Evolutionary conservation across 1,140 invertebrate species (phyloP), one percentile per base, ranked within the genome.

Genomic region (Drosophila neocordata): DNA sequence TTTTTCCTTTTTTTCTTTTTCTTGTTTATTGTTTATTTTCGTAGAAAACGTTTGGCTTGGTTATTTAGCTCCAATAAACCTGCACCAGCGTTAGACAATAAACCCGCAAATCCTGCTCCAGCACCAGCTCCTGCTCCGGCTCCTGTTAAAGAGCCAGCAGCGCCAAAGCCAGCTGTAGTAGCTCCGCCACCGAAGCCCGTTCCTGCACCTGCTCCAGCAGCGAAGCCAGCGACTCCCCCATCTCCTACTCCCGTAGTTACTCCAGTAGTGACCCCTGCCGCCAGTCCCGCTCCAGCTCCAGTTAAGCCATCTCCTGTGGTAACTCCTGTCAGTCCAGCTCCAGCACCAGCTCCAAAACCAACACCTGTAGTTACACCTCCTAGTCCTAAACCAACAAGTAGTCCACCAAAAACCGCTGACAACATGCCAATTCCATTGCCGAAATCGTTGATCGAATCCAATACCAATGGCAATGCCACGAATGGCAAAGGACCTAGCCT

Each of bases 41-140:
- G 56, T 91, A 91, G 90, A 63, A 91, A 91, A 80, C 89, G 84
- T 67, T 89, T 91, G 73, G 80, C 76, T 68, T 91, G 90, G 90
- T 72, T 91, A 69, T 91, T 91, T 69, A 74, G 67, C 68, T 67
- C 71, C 38, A 89, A 91, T 58, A 88, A 84, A 65, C 81, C 81
- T 18, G 72, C 78, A 67, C 68, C 53, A 24, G 89, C 84, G 55
- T 62, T 90, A 63, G 84, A 89, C 52, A 80, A 87, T 58, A 90
- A 90, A 63, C 80, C 80, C 27, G 61, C 79, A 0, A 70, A 64
- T 76, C 73, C 73, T 11, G 11, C 66, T 18, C 44, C 71, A 44
- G 48, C 65, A 44, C 58, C 78, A 4, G 60, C 41, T 24, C 58
- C 71, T 12, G 56, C 63, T 31, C 37, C 72, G 2, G 51, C 71